phyloP scores from a whole-genome alignment of 64 coral and sea anemone genomes.

The Trachythela sp. region DNA sequence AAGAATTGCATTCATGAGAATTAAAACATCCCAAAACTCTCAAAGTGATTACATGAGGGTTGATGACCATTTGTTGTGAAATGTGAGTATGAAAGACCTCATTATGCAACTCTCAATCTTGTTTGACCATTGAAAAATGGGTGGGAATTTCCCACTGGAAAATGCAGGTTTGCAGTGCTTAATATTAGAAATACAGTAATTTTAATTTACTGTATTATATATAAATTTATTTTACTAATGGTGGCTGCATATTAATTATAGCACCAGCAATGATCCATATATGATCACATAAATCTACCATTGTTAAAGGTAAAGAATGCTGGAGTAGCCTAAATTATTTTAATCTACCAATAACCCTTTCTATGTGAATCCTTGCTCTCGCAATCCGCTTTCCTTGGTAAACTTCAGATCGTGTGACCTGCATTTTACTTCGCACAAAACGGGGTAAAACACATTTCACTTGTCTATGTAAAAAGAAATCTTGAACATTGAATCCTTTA shows the following conservation, averaged over 20 bases:
- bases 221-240: neutral
- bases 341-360: neutral
- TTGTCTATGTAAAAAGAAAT: neutral
- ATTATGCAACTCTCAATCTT: no score
- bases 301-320: neutral
- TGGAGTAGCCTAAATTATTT: slow-evolving; percentile 2
- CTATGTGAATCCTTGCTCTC: neutral
- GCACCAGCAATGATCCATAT: neutral
- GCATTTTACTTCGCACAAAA: neutral
- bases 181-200: no score
- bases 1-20: no score
- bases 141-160: no score
- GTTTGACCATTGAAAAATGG: no score
- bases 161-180: no score
- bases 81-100: no score
- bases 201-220: neutral
- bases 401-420: neutral
- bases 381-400: neutral
- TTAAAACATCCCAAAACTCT: no score
- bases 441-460: neutral
- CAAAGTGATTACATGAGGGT: no score
- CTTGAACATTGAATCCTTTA: neutral
- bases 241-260: neutral
- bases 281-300: slow-evolving; percentile 7
- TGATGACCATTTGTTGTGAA: no score